Evolutionary conservation across 2,797 vertebrate species (phyloP), one percentile per base, ranked within the genome.

Genomic region (Vireo griseus): DNA sequence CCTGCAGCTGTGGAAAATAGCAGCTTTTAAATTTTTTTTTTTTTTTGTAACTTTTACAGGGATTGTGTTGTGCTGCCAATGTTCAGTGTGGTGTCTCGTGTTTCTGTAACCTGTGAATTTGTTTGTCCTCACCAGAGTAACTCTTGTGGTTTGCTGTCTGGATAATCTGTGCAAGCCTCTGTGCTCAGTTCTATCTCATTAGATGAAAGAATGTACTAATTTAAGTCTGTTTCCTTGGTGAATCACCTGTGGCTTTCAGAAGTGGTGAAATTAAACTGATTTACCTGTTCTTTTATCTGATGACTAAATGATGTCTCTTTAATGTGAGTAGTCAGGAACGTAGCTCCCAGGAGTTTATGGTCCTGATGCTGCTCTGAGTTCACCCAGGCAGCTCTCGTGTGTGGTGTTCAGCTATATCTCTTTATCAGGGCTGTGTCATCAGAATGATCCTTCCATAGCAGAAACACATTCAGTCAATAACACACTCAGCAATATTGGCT

Each of bases 161-260:
- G 92, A 73, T 67, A 63, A 74, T 62, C 66, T 15, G 3, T 68
- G 44, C 75, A 28, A 88, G 72, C 54, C 74, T 79, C 54, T 86
- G 11, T 81, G 73, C 89, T 92, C 11, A 14, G 71, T 48, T 82
- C 80, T 52, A 42, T 74, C 65, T 96, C 68, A 35, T 91, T 58
- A 93, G 57, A 59, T 69, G 52, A 31, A 92, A 50, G 79, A 72
- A 84, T 10, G 5, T 47, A 35, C 81, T 95, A 80, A 96, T 96
- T 92, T 77, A 52, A 92, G 83, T 88, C 71, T 8, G 82, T 92
- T 96, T 88, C 91, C 85, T 92, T 95, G 88, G 82, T 92, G 94
- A 96, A 94, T 84, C 89, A 96, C 95, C 92, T 74, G 90, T 76
- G 75, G 72, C 83, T 93, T 82, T 86, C 33, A 92, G 37, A 81